Evolutionary conservation across 2,797 vertebrate species (phyloP), one percentile per base, ranked within the genome.

Genomic region (Acrossocheilus fasciatus): DNA sequence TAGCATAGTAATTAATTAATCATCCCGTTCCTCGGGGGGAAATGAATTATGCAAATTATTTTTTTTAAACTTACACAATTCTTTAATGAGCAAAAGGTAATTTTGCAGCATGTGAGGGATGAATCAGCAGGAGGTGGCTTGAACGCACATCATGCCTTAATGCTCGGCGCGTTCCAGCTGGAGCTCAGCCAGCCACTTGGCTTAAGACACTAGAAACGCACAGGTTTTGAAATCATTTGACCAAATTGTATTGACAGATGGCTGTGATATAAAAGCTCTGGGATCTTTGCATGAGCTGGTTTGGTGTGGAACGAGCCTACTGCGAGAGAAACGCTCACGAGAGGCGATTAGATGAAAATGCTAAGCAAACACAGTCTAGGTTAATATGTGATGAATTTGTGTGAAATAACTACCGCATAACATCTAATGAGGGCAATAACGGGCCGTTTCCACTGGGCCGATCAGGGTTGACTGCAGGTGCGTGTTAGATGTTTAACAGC

Each of bases 1-100:
- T 50, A 82, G 92, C 86, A 93, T 92, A 93, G 94, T 95, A 95
- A 95, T 95, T 94, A 94, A 95, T 93, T 92, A 93, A 92, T 89
- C 91, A 92, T 91, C 84, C 59, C 86, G 90, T 91, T 93, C 91
- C 93, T 92, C 88, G 88, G 92, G 92, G 93, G 92, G 87, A 91
- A 90, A 88, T 94, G 90, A 95, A 95, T 94, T 93, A 95, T 95
- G 94, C 92, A 94, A 92, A 93, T 8, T 30, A 9, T 93, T 87
- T 91, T 92, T 54, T 70, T 66, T 69, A 10, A 47, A 76, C 39
- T 41, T 77, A 72, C 75, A 69, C 62, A 41, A 83, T 88, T 88
- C 68, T 64, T 85, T 86, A 82, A 86, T n/a, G 54, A 86, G 41
- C 73, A 30, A 86, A 81, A 82, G 70, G 73, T 82, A 79, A 54